Evolutionary conservation across 2,888 invertebrate species (phyloP), one percentile per base, ranked within the genome.

Genomic region (Julus scanicus): DNA sequence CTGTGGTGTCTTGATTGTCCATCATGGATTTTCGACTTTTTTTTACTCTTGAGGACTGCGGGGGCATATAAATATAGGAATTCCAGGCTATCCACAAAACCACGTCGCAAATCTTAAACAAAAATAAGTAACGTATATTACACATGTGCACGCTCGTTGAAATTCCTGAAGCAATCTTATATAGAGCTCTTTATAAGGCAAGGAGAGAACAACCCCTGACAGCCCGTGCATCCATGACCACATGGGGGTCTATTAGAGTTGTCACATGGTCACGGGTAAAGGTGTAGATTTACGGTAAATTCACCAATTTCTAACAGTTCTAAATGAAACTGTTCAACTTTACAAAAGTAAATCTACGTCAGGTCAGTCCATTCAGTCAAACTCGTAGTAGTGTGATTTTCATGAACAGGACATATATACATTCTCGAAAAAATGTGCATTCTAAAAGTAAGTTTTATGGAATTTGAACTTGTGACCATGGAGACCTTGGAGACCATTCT

Each of bases 41-140:
- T 71, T 71, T 1, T 71, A 29, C 29, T 11, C 71, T 1, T 1
- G 8, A 29, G 29, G 71, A 71, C 29, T 29, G 71, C 29, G 29
- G 71, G 71, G 71, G 71, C 71, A 71, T 29, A 71, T 29, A 71
- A 71, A 71, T 71, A 71, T 8, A 29, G 71, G 71, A 29, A 71
- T 71, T 29, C 29, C 29, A 71, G 71, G 71, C 71, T 29, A 71
- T 71, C 71, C 71, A 71, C 71, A 71, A 71, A 71, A 71, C 71
- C 71, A 20, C 63, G 20, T 13, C 9, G 29, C 29, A 71, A 29
- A 71, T 29, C 29, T 29, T 71, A 8, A 9, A 71, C 29, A 29
- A 29, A 71, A 8, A n/a, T 63, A 63, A 63, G 63, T 53, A 53
- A 53, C 11, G 53, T 17, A 15, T 53, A 15, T 13, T 53, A 15